phyloP scores from a whole-genome alignment of 2,888 invertebrate genomes.

The Cremastobaeus sp. region DNA sequence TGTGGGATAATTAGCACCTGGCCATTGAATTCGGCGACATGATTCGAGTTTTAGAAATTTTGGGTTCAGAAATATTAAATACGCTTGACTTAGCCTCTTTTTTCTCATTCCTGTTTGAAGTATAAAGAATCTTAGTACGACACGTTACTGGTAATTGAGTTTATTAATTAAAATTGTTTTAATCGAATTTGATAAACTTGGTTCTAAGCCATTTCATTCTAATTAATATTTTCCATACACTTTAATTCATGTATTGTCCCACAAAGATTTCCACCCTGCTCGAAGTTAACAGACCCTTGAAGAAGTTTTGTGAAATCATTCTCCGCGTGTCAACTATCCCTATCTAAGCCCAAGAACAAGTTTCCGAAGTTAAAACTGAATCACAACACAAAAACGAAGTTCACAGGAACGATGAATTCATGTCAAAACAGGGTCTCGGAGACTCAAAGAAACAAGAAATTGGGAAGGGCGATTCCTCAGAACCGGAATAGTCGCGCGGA shows the following conservation, averaged over 20 bases:
- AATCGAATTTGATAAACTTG: too few species aligned
- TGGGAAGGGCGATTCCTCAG: conserved; percentile 36
- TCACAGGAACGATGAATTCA: conserved; percentile 32
- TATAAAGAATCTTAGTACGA: too few species aligned
- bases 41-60: too few species aligned
- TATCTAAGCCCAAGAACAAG: not conserved
- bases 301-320: not conserved
- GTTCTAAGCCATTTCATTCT: too few species aligned
- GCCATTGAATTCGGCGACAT: not conserved
- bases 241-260: too few species aligned
- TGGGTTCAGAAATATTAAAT: too few species aligned
- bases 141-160: too few species aligned
- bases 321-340: conserved; percentile 2
- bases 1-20: conserved; percentile 35
- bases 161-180: too few species aligned
- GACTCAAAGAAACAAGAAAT: conserved; percentile 31
- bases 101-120: too few species aligned
- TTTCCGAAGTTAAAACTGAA: conserved; percentile 66
- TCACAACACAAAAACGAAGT: conserved; percentile 30
- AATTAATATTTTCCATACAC: too few species aligned
- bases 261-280: not conserved
- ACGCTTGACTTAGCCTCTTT: too few species aligned
- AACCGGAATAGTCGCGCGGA: conserved; percentile 51
- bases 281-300: not conserved
- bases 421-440: conserved; percentile 29